These are phyloP conservation scores for Aurelia sp. DNA, from an alignment of 30 jellyfish, hydroid and myxozoan species.

Conservation along the genomic window DNA sequence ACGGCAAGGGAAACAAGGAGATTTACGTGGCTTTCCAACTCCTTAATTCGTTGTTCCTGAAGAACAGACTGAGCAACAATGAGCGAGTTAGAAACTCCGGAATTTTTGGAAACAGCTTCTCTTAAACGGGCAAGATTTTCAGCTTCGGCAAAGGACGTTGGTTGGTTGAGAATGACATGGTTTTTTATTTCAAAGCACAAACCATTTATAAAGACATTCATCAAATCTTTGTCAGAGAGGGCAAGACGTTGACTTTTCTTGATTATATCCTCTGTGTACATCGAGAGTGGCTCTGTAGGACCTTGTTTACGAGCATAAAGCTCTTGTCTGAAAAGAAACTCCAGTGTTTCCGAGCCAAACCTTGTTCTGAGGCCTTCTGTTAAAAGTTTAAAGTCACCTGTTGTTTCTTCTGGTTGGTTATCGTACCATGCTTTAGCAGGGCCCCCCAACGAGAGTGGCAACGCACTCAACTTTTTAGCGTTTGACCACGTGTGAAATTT, in stretches of 20 bases:
- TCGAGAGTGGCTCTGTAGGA: constrained; percentile 14
- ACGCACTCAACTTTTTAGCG: too few relatives aligned
- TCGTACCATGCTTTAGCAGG: too few relatives aligned
- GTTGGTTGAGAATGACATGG: constrained; percentile 33
- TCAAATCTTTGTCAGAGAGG: constrained; percentile 29
- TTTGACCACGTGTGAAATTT: too few relatives aligned
- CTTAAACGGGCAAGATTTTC: constrained; percentile 42
- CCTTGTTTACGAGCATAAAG: background rate
- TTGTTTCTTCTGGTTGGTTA: too few relatives aligned
- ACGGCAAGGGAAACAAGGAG: constrained; percentile 18
- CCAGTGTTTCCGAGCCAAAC: too few relatives aligned
- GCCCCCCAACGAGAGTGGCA: too few relatives aligned
- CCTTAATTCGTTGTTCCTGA: constrained; percentile 9
- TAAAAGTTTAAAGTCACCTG: too few relatives aligned
- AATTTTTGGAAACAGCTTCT: constrained; percentile 4
- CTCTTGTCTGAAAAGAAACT: too few relatives aligned
- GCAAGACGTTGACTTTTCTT: constrained; percentile 27
- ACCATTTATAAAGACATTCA: constrained; percentile 45
- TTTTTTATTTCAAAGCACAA: background rate
- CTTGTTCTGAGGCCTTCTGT: too few relatives aligned
- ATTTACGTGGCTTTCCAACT: background rate
- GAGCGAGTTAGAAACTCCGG: constrained; percentile 6
- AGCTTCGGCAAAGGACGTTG: constrained; percentile 6
- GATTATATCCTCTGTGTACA: constrained; percentile 8
- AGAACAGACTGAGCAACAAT: background rate